Evolutionary conservation across 2,888 invertebrate species (phyloP), one percentile per base, ranked within the genome.

Genomic region (Epistrophella euchroma): DNA sequence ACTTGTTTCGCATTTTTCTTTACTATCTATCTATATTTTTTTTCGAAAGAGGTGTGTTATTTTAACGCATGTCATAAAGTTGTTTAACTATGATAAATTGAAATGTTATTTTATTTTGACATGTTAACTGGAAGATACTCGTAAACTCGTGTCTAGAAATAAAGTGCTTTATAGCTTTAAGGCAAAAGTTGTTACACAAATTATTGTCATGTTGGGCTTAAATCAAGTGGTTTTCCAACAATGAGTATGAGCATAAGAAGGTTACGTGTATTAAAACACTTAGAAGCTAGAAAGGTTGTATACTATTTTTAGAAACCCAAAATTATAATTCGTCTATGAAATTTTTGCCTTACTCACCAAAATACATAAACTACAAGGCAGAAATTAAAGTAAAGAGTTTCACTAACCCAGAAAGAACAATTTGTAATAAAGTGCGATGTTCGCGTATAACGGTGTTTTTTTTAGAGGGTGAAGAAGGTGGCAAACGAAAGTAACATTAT

Each of bases 1-100:
- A 47, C 5, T 17, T 64, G 13, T 32, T 47, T n/a, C n/a, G n/a
- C n/a, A n/a, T n/a, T n/a, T n/a, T n/a, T n/a, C n/a, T n/a, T 60
- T 37, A 37, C 19, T 25, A 15, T 60, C 10, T 60, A 6, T 28
- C 0, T 28, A 25, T 25, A 25, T 28, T 25, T 28, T 10, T 60
- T 40, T 64, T 45, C n/a, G 35, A 68, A 35, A 60, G 22, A 19
- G 60, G 74, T 62, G 80, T 62, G 70, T 60, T 77, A 9, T 68
- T 32, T 47, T 43, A 74, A 74, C 68, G 43, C 37, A 74, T 74
- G 80, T 66, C 80, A 55, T 60, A 62, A 55, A 74, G 43, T 28
- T 47, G 45, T 55, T 43, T 25, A n/a, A 52, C 45, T 6, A 55
- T 37, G 19, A 55, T 43, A 70, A 73, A 66, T 40, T 58, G 52